These are phyloP conservation scores for Coleophora flavipennella DNA, from an alignment of 2,888 invertebrate genomes.

Conservation along the genomic window DNA sequence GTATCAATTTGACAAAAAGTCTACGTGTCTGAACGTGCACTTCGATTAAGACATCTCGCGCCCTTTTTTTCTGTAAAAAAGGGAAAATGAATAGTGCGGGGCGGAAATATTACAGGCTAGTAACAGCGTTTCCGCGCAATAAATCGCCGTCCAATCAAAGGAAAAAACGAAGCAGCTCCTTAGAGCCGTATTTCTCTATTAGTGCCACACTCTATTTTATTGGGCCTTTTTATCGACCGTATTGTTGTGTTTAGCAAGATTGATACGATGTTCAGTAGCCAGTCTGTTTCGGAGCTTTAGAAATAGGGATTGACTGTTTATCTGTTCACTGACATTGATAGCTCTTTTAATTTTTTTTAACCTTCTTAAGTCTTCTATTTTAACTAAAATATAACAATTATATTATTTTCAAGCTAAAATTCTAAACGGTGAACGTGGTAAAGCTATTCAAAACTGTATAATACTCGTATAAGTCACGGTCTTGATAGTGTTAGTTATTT, in stretches of 20 bases:
- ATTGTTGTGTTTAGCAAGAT: constrained; percentile 56
- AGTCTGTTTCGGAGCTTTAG: constrained; percentile 1
- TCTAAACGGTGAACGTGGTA: too few species aligned
- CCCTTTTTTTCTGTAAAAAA: constrained; percentile 69
- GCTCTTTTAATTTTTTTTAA: neutral
- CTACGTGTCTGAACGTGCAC: constrained; percentile 23
- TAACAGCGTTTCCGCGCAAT: constrained; percentile 73
- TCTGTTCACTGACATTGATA: constrained; percentile 10
- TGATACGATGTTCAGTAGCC: constrained; percentile 21
- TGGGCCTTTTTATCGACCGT: constrained; percentile 57
- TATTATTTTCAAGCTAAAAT: too few species aligned
- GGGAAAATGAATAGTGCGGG: constrained; percentile 65
- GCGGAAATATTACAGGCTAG: constrained; percentile 70
- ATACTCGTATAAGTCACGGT: too few species aligned
- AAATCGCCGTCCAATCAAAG: constrained; percentile 72
- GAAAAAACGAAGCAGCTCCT: constrained; percentile 30
- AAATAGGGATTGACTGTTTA: neutral
- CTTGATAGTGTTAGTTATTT: too few species aligned
- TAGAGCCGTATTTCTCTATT: constrained; percentile 62
- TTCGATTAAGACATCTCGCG: constrained; percentile 68
- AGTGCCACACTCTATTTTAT: constrained; percentile 70
- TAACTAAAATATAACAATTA: too few species aligned
- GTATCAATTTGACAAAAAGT: constrained; percentile 23
- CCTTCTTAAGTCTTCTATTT: too few species aligned
- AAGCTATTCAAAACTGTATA: too few species aligned